phyloP scores from a whole-genome alignment of 2,888 invertebrate genomes.

The Entomobrya multifasciata region DNA sequence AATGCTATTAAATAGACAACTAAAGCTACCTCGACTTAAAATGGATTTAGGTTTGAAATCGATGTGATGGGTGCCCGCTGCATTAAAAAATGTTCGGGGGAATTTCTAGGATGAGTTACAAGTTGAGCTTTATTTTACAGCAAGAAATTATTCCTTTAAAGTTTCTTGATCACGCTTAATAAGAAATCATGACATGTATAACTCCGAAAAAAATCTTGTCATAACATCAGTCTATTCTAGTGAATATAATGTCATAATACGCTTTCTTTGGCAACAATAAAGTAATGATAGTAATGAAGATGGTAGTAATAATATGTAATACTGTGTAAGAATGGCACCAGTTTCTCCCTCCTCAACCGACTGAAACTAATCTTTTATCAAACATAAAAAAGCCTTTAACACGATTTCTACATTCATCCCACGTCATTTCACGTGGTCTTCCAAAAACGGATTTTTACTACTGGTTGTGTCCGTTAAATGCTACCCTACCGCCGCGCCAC shows the following conservation, averaged over 20 bases:
- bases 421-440: conserved; percentile 45
- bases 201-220: not conserved
- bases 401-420: conserved; percentile 51
- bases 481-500: not conserved
- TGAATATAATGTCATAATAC: conserved; percentile 6
- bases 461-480: not conserved
- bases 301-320: conserved; percentile 26
- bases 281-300: conserved; percentile 31
- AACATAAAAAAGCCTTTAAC: conserved; percentile 38
- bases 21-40: too few relatives aligned
- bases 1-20: too few relatives aligned
- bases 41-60: too few relatives aligned
- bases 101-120: conserved; percentile 9
- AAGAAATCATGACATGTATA: not conserved
- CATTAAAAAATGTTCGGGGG: not conserved
- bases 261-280: not conserved
- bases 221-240: not conserved
- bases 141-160: not conserved
- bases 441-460: conserved; percentile 43
- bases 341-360: not conserved
- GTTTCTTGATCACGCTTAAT: conserved; percentile 9
- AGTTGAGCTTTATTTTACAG: conserved; percentile 6
- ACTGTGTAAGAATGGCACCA: conserved; percentile 28
- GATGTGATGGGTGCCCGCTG: conserved; percentile 19
- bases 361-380: not conserved